A percentile compares a stretch with the other conserved stretches of the same genome.
phyloP scores from a whole-genome alignment of 2,797 vertebrate genomes.

The Bovichtus variegatus region DNA sequence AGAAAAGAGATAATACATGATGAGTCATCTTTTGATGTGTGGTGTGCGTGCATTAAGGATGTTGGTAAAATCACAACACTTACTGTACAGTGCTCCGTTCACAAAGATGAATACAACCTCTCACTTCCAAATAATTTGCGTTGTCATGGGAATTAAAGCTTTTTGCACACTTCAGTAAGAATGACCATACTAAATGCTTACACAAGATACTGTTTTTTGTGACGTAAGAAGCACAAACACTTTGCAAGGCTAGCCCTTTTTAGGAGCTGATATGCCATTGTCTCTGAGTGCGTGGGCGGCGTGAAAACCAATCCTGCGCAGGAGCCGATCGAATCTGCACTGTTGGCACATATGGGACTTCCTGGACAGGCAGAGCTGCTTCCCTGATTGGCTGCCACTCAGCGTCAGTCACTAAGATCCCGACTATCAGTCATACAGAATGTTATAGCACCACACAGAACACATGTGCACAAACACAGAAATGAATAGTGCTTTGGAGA shows the following conservation, averaged over 20 bases:
- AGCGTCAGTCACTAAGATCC: conserved; percentile 54
- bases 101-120: conserved; percentile 47
- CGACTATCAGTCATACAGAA: conserved; percentile 64
- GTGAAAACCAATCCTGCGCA: conserved; percentile 43
- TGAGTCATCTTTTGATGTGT: conserved; percentile 41
- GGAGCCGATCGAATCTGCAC: conserved; percentile 60
- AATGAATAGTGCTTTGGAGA: conserved; percentile 48
- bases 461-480: conserved; percentile 31
- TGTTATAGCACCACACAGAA: no score
- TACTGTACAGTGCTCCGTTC: conserved; percentile 32
- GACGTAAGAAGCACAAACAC: conserved; percentile 51
- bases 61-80: conserved; percentile 46
- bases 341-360: conserved; percentile 72
- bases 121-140: conserved; percentile 40
- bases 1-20: conserved; percentile 8
- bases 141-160: conserved; percentile 45
- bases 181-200: conserved; percentile 27
- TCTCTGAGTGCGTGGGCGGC: conserved; percentile 53
- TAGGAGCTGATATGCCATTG: conserved; percentile 35
- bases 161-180: conserved; percentile 41
- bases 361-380: conserved; percentile 64
- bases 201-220: conserved; percentile 46
- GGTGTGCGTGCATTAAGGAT: conserved; percentile 25
- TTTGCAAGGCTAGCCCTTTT: conserved; percentile 35
- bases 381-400: conserved; percentile 78